Base-by-base conservation (phyloP, 2,797 vertebrate genomes). In the Petrocephalus schoutedeni region DNA sequence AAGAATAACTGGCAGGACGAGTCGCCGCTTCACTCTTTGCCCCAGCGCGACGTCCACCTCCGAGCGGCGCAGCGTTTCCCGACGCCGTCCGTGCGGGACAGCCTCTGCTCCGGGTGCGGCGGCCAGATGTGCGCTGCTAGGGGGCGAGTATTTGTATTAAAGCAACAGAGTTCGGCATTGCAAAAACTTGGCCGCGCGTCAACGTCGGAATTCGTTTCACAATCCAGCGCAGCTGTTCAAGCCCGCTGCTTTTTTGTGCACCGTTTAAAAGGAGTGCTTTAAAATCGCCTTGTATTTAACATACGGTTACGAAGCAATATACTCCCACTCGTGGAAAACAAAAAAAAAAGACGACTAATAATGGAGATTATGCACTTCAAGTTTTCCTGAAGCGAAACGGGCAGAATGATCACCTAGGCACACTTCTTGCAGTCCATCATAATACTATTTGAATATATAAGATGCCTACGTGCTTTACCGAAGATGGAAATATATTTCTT, bases 41-140 rank as follows among this genome's bases (percentile, higher is more conserved):
- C 57, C 84, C 61, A 6, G 67, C 87, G 87, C 41, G 32, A 71
- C 12, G 32, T 74, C 56, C 74, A 82, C 87, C 49, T 8, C 67
- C 32, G 49, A 71, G 87, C 14, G 53, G 85, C 64, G 14, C 23
- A 71, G 64, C 54, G 49, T 23, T 56, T 61, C 80, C 95, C 92
- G 94, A 95, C 94, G 95, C 94, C 94, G 93, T 93, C 91, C 92
- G 92, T 93, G 93, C 94, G 90, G 92, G 95, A 95, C 95, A 95
- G 95, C 93, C 94, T 92, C 92, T 92, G 61, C 91, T 92, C 92
- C 92, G 95, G 94, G 94, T 93, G 94, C 93, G 94, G 91, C 85
- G 90, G 91, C 95, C 95, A 96, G 95, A 95, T 96, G 95, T 91
- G 95, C 93, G 88, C 90, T 90, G 89, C 87, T 89, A 90, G 91